phyloP scores from a whole-genome alignment of 2,113 vertebrate species.

The Callopanchax toddi region DNA sequence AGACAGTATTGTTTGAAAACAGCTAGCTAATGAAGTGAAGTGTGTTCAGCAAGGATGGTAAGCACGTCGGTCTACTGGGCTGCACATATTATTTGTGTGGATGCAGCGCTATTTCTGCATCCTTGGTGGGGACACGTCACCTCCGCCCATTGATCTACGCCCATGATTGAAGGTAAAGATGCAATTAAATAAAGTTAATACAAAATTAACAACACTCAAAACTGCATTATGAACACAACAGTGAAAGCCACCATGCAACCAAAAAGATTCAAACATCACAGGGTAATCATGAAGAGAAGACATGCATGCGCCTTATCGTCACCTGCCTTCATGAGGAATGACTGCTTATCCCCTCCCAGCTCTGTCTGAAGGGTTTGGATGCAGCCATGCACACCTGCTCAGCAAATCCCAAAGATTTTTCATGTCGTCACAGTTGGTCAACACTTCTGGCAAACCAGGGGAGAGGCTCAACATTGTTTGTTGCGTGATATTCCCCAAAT shows the following conservation, averaged over 20 bases:
- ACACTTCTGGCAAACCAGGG: not conserved
- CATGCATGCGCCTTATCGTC: not conserved
- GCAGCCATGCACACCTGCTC: not conserved
- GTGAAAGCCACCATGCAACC: not conserved
- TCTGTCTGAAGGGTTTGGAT: not conserved
- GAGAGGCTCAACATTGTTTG: not conserved
- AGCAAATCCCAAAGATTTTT: slow-evolving; percentile 1
- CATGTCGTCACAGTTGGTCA: not conserved
- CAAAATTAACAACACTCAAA: no score
- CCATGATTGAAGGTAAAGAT: no score
- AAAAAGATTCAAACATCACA: not conserved
- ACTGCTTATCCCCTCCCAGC: not conserved
- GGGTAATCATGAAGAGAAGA: not conserved
- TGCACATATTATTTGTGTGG: no score
- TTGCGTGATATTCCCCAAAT: not conserved
- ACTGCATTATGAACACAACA: no score
- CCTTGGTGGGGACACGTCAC: no score
- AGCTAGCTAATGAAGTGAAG: no score
- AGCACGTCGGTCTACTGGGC: no score
- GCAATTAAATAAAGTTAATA: no score
- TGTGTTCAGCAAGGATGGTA: no score
- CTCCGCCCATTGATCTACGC: no score
- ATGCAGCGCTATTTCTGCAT: no score
- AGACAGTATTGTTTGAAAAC: no score
- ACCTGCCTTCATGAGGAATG: not conserved